These are phyloP conservation scores for Phoeniculus purpureus DNA, from an alignment of 2,797 vertebrate genomes.

Conservation along the genomic window DNA sequence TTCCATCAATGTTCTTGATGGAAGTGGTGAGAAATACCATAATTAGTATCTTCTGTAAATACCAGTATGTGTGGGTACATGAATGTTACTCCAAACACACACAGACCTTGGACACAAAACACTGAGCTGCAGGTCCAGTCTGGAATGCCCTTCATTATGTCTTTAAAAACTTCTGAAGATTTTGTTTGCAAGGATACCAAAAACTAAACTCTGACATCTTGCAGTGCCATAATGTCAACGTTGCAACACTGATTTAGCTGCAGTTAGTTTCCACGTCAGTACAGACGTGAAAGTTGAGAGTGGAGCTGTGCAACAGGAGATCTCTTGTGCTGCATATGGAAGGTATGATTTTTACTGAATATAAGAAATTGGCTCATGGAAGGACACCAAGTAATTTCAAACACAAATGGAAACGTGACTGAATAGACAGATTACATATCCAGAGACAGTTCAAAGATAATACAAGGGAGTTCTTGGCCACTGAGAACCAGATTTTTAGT, in stretches of 20 bases:
- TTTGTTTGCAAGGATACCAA: background rate
- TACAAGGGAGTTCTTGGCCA: background rate
- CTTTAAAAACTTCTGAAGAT: background rate
- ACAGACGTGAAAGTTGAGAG: background rate
- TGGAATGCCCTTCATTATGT: background rate
- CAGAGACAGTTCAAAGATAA: background rate
- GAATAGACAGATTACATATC: slow-evolving; percentile 11
- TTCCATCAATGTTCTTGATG: background rate
- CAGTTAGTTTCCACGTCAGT: background rate
- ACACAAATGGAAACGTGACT: slow-evolving; percentile 2
- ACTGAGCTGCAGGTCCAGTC: background rate
- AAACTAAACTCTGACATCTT: background rate
- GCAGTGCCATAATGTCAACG: background rate
- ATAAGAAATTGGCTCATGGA: background rate
- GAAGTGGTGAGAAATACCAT: background rate
- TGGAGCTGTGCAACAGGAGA: background rate
- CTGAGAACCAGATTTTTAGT: background rate
- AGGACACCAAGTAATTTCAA: slow-evolving; percentile 7
- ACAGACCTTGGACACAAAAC: background rate
- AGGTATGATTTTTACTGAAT: background rate
- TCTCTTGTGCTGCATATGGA: background rate
- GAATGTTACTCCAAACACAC: too few species aligned
- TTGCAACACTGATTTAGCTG: background rate
- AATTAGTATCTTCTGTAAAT: background rate
- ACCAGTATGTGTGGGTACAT: accelerated